A percentile compares a stretch with the other conserved stretches of the same genome.
These are phyloP conservation scores for Orthosia incerta DNA, from an alignment of 2,888 invertebrate genomes.

Conservation along the genomic window DNA sequence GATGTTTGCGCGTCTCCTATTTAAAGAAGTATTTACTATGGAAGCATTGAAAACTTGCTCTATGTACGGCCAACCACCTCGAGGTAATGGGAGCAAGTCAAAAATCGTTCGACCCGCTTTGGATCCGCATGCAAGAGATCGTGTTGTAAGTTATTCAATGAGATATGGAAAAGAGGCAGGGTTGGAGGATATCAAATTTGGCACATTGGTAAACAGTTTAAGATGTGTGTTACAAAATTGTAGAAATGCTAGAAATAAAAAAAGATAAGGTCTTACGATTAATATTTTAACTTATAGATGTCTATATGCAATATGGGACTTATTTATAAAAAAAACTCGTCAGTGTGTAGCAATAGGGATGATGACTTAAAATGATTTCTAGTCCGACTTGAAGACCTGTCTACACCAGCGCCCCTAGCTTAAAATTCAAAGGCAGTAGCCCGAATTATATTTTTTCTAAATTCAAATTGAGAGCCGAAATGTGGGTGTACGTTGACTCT, in stretches of 20 bases:
- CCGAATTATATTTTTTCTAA: no score
- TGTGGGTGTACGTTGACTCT: no score
- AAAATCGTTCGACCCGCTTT: not conserved
- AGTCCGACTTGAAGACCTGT: no score
- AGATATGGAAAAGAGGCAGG: not conserved
- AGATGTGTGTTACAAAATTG: conserved; percentile 5
- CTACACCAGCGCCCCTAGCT: no score
- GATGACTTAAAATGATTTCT: no score
- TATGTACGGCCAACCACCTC: not conserved
- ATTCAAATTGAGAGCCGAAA: no score
- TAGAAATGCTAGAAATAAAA: not conserved
- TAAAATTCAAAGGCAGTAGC: no score
- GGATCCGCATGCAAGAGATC: not conserved
- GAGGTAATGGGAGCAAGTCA: not conserved
- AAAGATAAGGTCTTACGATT: no score
- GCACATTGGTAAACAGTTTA: not conserved
- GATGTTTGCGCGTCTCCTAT: conserved; percentile 9
- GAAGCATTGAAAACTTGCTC: conserved; percentile 22
- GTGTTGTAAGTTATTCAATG: conserved; percentile 15
- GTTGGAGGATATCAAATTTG: not conserved
- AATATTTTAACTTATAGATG: no score
- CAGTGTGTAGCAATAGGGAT: no score
- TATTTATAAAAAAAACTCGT: no score
- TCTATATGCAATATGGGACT: no score
- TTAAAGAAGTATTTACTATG: conserved; percentile 8